Evolutionary conservation across 2,888 invertebrate genomes (phyloP).

Genomic region (Aspidapion aeneum): DNA sequence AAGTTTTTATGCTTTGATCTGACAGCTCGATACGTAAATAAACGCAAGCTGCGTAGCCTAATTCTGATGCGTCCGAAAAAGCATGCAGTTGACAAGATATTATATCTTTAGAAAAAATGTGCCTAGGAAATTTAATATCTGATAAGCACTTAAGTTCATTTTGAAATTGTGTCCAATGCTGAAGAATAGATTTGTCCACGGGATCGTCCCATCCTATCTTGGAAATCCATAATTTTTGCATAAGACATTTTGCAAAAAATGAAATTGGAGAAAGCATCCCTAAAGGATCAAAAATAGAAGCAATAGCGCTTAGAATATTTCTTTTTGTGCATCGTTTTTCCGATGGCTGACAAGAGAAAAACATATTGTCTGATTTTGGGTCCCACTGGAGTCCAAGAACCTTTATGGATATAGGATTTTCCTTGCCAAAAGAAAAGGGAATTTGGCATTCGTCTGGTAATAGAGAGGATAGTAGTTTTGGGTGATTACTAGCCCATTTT

Average conservation of each 20-base stretch:
- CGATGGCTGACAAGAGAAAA: not conserved
- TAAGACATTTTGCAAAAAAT: not conserved
- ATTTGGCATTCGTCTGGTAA: not conserved
- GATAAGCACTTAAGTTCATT: not conserved
- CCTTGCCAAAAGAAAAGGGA: not conserved
- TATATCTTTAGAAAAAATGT: not conserved
- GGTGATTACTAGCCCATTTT: not conserved
- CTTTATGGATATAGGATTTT: not conserved
- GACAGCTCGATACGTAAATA: not conserved
- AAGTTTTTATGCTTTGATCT: not conserved
- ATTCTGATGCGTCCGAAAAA: not conserved
- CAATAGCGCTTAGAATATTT: not conserved
- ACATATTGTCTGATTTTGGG: not conserved
- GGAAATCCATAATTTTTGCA: not conserved
- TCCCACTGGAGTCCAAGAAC: not conserved
- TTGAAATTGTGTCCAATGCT: not conserved
- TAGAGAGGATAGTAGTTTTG: not conserved
- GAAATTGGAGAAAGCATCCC: not conserved
- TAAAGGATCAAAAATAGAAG: not conserved
- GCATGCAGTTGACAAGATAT: not conserved
- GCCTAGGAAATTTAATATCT: not conserved
- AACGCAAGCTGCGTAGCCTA: not conserved
- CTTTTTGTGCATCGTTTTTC: not conserved
- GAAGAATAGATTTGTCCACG: not conserved
- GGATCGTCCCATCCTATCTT: not conserved